Conservation (phyloP, 2,888 invertebrate species). For the Digitonthophagus gazella region DNA sequence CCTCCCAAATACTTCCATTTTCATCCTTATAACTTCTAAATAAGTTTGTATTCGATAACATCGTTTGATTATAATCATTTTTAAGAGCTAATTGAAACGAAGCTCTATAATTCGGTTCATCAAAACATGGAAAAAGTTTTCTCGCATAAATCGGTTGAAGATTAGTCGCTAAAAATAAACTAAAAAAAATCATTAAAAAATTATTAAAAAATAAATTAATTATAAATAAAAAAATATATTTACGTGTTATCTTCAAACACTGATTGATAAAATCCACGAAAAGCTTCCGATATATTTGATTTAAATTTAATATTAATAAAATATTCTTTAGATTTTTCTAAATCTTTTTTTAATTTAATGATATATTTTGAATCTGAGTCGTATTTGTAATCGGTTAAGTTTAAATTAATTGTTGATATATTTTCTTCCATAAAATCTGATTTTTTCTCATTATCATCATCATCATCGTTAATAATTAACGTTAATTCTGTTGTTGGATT, state of each 20-base stretch:
- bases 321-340: conserved; percentile 56
- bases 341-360: conserved; percentile 32
- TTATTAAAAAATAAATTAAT: background rate
- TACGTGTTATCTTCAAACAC: conserved; percentile 57
- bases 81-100: conserved; percentile 71
- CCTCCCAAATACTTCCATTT: conserved; percentile 61
- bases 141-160: conserved; percentile 66
- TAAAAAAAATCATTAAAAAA: conserved; percentile 37
- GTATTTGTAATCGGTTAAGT: background rate
- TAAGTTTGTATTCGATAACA: conserved; percentile 71
- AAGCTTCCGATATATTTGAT: conserved; percentile 59
- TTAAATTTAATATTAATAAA: conserved; percentile 57
- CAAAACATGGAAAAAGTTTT: conserved; percentile 73
- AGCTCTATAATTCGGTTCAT: conserved; percentile 75
- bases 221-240: conserved; percentile 32
- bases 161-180: conserved; percentile 63
- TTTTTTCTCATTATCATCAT: too few relatives aligned
- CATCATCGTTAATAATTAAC: too few relatives aligned
- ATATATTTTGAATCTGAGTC: conserved; percentile 21
- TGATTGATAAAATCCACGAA: conserved; percentile 68
- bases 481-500: too few relatives aligned
- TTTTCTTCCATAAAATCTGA: background rate
- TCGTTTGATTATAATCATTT: conserved; percentile 61
- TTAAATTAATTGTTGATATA: background rate
- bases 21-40: conserved; percentile 53